Evolutionary conservation across 2,113 vertebrate genomes (phyloP).

Genomic region (Leptobrachium ailaonicum): DNA sequence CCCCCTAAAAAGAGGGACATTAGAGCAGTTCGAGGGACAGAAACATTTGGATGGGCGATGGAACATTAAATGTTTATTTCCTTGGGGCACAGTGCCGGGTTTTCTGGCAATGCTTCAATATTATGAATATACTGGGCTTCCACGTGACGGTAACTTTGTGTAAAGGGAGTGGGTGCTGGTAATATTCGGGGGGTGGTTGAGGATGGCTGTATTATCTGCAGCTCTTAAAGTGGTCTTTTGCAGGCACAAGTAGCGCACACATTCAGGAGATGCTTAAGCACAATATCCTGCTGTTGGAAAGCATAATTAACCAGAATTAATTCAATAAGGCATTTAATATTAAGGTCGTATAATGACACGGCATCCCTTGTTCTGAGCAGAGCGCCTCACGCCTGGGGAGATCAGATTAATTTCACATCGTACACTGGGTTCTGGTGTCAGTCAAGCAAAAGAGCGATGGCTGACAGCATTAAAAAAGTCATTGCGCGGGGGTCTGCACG

Average conservation of each 20-base stretch:
- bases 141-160: too few species aligned
- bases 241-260: background rate
- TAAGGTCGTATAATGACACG: conserved; percentile 23
- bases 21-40: too few species aligned
- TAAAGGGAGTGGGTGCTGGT: too few species aligned
- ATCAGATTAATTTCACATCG: conserved; percentile 18
- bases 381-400: conserved; percentile 12
- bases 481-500: conserved; percentile 1
- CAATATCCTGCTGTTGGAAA: background rate
- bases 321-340: conserved; percentile 30
- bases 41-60: too few species aligned
- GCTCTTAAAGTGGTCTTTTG: too few species aligned
- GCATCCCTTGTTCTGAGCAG: conserved; percentile 28
- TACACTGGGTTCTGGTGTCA: background rate
- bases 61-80: too few species aligned
- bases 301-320: conserved; percentile 29
- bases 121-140: too few species aligned
- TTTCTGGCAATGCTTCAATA: too few species aligned
- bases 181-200: too few species aligned
- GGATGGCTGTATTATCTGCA: too few species aligned
- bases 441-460: background rate
- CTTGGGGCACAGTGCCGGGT: too few species aligned
- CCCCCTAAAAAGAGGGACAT: too few species aligned
- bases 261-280: background rate
- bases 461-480: background rate